Base-by-base conservation (phyloP, 2,888 invertebrate genomes). In the Dynastes hyllus region DNA sequence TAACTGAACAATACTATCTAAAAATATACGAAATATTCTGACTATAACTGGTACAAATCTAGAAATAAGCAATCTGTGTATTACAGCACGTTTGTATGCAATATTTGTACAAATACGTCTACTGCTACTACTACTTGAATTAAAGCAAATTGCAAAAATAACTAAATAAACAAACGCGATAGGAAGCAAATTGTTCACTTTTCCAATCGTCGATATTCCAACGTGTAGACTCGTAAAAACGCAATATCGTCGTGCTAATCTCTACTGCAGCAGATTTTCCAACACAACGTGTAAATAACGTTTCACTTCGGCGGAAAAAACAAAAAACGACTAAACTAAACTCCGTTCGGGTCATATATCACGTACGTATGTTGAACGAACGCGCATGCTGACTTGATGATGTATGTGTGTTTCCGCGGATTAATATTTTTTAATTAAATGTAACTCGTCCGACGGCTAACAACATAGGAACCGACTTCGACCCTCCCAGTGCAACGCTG, bases 381-480 rank as follows among this genome's bases (percentile, higher is more conserved):
- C 5, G 16, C 37, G 53, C 32, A 29, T n/a, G 5, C 55, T 58
- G 22, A 6, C 70, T 5, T 11, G 55, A 70, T 70, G 70, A 70
- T 55, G 70, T 70, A 70, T 70, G 70, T 70, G 53, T 70, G 70
- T n/a, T 70, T 70, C 16, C n/a, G 50, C 32, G 53, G 55, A 70
- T 70, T 70, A 70, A 70, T 70, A 70, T 70, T 70, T 70, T 70
- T 70, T 70, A 70, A 70, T 70, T 70, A 70, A 70, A 70, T 70
- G 32, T 70, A 70, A 53, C 70, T 32, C 29, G 29, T 1, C 29
- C n/a, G 53, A 55, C 70, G 53, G 4, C 66, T 67, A 40, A 40
- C 66, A 67, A 4, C 13, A 16, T 58, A 58, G 22, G 9, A 58
- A 22, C 22, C 16, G 16, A 16, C 16, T 27, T 22, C 27, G 5